Conservation (phyloP, 2,113 vertebrate genomes). For the Mirza zaza region DNA sequence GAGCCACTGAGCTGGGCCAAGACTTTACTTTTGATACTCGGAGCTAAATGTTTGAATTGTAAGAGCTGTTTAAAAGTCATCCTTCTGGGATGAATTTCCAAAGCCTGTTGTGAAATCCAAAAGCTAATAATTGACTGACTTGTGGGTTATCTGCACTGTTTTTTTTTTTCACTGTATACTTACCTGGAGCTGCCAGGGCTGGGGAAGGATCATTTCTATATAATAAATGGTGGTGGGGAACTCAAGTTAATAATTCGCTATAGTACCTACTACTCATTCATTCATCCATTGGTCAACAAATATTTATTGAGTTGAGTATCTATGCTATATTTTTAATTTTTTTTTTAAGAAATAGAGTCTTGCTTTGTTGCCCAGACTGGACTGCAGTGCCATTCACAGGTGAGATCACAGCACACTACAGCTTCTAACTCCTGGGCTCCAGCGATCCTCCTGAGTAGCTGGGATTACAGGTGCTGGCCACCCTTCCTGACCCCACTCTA, state of each 20-base stretch:
- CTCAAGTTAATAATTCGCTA: background rate
- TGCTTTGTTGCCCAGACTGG: background rate
- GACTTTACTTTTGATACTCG: background rate
- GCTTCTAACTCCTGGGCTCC: background rate
- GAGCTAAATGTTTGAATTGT: background rate
- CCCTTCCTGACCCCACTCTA: background rate
- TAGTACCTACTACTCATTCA: background rate
- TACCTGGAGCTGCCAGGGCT: background rate
- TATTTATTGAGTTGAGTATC: background rate
- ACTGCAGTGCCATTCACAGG: background rate
- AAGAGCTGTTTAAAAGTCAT: background rate
- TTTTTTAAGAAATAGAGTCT: background rate
- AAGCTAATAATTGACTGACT: constrained; percentile 22
- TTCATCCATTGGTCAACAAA: background rate
- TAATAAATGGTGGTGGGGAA: background rate
- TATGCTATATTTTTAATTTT: background rate
- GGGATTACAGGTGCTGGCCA: background rate
- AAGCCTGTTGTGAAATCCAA: constrained; percentile 33
- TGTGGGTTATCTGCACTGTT: background rate
- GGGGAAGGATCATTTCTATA: background rate
- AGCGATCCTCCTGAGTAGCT: background rate
- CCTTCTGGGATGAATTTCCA: background rate
- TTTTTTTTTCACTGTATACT: background rate
- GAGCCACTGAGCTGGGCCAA: no score
- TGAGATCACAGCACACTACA: background rate